These are phyloP conservation scores for Otolemur crassicaudatus DNA, from an alignment of 2,797 vertebrate genomes.

Conservation along the genomic window DNA sequence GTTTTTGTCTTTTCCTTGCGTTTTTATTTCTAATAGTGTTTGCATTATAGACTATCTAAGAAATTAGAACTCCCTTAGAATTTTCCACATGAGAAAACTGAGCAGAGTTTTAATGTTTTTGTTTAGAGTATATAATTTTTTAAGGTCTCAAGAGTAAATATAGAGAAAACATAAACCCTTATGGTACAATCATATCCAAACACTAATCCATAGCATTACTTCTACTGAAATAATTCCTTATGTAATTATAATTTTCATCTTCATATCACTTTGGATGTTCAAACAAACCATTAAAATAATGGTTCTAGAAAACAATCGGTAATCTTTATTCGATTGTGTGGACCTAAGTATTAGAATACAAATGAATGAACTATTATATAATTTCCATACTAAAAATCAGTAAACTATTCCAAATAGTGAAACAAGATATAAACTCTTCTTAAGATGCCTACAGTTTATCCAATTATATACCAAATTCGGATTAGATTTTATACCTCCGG, in stretches of 20 bases:
- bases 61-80: neutral
- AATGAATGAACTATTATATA: constrained; percentile 75
- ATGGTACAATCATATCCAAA: neutral
- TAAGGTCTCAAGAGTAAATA: constrained; percentile 16
- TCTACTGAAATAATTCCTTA: neutral
- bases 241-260: neutral
- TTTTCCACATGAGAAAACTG: neutral
- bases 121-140: neutral
- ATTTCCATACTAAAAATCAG: constrained; percentile 61
- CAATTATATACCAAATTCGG: constrained; percentile 75
- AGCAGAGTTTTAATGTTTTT: neutral
- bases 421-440: constrained; percentile 67
- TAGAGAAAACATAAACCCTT: neutral
- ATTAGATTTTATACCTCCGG: constrained; percentile 62
- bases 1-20: neutral
- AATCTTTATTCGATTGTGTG: constrained; percentile 29
- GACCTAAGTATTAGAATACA: constrained; percentile 28
- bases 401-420: constrained; percentile 70
- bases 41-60: neutral
- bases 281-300: constrained; percentile 64
- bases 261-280: constrained; percentile 50
- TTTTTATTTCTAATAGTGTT: neutral
- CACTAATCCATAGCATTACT: neutral
- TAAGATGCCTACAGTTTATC: constrained; percentile 68
- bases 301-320: constrained; percentile 24